A percentile compares a stretch with the other conserved stretches of the same genome.
These are phyloP conservation scores for Temnothorax ravouxi DNA, from an alignment of 2,888 invertebrate genomes.

Conservation along the genomic window DNA sequence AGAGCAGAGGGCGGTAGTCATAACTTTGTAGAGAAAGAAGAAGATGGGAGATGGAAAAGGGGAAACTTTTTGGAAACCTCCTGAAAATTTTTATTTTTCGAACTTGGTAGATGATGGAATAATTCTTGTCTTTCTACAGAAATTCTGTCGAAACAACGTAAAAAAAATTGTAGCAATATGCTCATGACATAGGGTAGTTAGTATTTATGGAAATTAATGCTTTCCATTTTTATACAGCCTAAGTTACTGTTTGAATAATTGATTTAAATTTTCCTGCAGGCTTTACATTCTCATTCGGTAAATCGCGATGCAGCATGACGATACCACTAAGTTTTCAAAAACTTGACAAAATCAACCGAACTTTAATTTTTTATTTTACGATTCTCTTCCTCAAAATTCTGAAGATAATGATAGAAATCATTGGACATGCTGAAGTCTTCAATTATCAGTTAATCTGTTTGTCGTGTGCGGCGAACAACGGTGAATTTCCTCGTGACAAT, in stretches of 20 bases:
- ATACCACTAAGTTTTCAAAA: background rate
- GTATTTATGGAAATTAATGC: too few species aligned
- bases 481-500: slow-evolving; percentile 70
- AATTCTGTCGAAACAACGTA: background rate
- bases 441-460: slow-evolving; percentile 66
- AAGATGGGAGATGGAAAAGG: background rate
- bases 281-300: too few species aligned
- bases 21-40: background rate
- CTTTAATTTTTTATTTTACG: background rate
- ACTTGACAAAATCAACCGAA: background rate
- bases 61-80: background rate
- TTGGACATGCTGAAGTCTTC: background rate
- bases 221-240: too few species aligned
- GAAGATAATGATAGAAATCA: background rate
- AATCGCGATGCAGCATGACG: background rate
- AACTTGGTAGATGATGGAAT: background rate
- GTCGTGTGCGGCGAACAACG: slow-evolving; percentile 78
- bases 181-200: background rate
- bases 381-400: background rate
- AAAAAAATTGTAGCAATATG: background rate
- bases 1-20: background rate
- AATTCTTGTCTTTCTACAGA: background rate
- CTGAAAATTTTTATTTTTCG: too few species aligned
- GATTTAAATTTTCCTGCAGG: too few species aligned
- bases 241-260: too few species aligned